phyloP scores from a whole-genome alignment of 2,888 invertebrate species.

The Incurvaria masculella region DNA sequence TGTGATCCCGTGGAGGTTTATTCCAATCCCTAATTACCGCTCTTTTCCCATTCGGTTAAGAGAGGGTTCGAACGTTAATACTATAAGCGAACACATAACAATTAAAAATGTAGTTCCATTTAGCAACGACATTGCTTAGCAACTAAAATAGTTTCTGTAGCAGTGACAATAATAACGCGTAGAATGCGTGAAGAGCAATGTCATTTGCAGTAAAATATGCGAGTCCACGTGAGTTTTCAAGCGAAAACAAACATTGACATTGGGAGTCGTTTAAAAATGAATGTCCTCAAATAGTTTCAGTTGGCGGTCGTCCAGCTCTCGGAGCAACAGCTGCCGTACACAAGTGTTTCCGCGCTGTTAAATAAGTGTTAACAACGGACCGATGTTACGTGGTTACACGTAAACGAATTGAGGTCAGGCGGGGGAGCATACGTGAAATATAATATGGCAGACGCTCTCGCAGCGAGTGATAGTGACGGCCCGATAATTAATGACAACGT shows the following conservation, averaged over 20 bases:
- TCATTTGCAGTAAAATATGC: background rate
- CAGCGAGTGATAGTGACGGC: conserved; percentile 41
- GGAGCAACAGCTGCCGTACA: background rate
- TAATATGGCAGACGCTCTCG: conserved; percentile 33
- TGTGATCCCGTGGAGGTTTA: too few relatives aligned
- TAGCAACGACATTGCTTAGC: too few relatives aligned
- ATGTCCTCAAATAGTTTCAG: background rate
- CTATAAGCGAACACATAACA: too few relatives aligned
- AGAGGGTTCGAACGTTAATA: too few relatives aligned
- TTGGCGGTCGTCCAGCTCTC: background rate
- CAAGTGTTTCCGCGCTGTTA: background rate
- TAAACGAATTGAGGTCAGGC: background rate
- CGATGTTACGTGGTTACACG: too few relatives aligned
- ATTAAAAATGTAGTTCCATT: too few relatives aligned
- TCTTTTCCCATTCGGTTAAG: too few relatives aligned
- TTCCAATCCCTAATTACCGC: too few relatives aligned
- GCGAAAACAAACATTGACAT: background rate
- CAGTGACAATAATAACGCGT: background rate
- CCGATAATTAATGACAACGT: conserved; percentile 53
- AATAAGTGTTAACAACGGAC: background rate
- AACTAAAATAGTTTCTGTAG: too few relatives aligned
- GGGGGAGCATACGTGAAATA: too few relatives aligned
- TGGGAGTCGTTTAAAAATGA: background rate
- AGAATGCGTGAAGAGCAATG: background rate
- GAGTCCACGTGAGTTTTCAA: background rate